These are phyloP conservation scores for Timema cristinae DNA, from an alignment of 2,888 invertebrate genomes.

Conservation along the genomic window DNA sequence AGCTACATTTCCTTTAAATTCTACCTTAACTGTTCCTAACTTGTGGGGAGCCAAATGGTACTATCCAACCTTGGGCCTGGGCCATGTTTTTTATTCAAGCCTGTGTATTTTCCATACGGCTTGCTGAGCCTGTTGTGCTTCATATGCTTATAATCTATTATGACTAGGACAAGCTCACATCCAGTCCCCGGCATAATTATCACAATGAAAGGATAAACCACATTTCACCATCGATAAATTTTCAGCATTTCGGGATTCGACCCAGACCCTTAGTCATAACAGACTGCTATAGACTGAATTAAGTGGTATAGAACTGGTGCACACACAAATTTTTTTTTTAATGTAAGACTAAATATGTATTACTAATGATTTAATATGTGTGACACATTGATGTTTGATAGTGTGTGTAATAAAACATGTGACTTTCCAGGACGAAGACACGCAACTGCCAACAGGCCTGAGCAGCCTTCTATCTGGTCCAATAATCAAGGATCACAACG, in stretches of 20 bases:
- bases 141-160: too few species aligned
- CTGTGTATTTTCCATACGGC: too few species aligned
- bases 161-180: too few species aligned
- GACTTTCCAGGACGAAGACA: conserved; percentile 42
- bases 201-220: too few species aligned
- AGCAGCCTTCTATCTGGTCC: conserved; percentile 56
- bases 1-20: background rate
- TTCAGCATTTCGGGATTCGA: too few species aligned
- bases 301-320: background rate
- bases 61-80: background rate
- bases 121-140: too few species aligned
- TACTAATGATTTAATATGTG: background rate
- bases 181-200: too few species aligned
- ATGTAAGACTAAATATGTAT: background rate
- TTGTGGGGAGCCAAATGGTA: background rate
- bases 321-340: background rate
- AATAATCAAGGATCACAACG: conserved; percentile 38
- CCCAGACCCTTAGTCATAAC: too few species aligned
- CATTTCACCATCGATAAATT: too few species aligned
- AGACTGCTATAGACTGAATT: too few species aligned
- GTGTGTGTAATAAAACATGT: background rate
- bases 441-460: conserved; percentile 54
- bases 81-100: background rate
- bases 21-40: background rate
- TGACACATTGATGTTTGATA: background rate